A percentile compares a stretch with the other conserved stretches of the same genome.
Evolutionary conservation across 1,140 invertebrate species (phyloP).

Genomic region (Cydia amplana): DNA sequence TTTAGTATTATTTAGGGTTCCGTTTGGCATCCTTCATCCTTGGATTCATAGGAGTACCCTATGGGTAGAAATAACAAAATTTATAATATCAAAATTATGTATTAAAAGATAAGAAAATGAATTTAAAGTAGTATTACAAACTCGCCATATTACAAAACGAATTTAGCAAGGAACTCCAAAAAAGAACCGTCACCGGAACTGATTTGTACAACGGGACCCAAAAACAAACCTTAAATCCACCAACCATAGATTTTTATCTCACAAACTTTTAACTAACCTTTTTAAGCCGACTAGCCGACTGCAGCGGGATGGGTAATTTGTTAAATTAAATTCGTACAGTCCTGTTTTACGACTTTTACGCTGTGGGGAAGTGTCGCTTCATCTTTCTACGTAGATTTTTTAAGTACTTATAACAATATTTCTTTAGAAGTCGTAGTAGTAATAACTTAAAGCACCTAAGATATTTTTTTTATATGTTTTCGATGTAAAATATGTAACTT

Average conservation of each 20-base stretch:
- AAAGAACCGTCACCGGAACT: background rate
- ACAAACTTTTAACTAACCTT: slow-evolving; percentile 27
- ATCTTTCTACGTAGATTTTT: background rate
- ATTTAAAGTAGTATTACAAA: too few relatives aligned
- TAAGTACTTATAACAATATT: too few relatives aligned
- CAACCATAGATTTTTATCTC: slow-evolving; percentile 30
- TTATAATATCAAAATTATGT: too few relatives aligned
- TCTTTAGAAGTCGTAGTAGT: too few relatives aligned
- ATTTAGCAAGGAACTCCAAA: background rate
- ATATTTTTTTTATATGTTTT: background rate
- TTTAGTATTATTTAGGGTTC: too few relatives aligned
- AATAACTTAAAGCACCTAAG: too few relatives aligned
- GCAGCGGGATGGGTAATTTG: slow-evolving; percentile 21
- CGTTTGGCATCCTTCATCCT: too few relatives aligned
- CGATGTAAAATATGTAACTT: background rate
- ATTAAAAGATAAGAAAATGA: too few relatives aligned
- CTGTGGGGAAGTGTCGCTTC: slow-evolving; percentile 15
- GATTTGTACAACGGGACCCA: background rate
- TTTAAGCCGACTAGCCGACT: slow-evolving; percentile 4
- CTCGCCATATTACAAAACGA: too few relatives aligned
- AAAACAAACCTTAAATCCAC: background rate
- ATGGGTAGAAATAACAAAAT: too few relatives aligned
- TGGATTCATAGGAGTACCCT: too few relatives aligned
- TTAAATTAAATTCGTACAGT: slow-evolving; percentile 20
- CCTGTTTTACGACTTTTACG: slow-evolving; percentile 23